phyloP scores from a whole-genome alignment of 1,140 invertebrate genomes.

The Melitaea cinxia region DNA sequence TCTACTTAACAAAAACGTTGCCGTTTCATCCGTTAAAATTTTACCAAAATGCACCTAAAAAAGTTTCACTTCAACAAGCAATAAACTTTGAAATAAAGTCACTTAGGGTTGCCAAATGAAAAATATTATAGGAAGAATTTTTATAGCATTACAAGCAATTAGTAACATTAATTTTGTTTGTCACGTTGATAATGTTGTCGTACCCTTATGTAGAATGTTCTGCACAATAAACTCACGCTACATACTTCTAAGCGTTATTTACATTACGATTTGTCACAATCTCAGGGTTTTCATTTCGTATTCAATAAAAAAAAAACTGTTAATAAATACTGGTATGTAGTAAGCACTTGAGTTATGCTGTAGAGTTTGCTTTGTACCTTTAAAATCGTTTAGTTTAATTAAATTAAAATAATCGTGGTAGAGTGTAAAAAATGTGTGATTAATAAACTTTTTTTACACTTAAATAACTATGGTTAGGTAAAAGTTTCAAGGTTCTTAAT shows the following conservation, averaged over 20 bases:
- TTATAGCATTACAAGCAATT: constrained; percentile 12
- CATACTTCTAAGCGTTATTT: constrained; percentile 29
- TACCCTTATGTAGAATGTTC: constrained; percentile 8
- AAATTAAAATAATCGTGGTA: constrained; percentile 21
- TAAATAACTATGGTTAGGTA: constrained; percentile 2
- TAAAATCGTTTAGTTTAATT: constrained; percentile 16
- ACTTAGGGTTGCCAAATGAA: background rate
- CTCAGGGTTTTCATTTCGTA: constrained; percentile 24
- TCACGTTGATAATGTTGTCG: background rate
- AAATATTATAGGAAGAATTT: background rate
- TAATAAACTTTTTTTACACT: constrained; percentile 28
- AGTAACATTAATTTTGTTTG: constrained; percentile 5
- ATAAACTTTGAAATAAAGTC: background rate
- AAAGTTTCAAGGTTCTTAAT: constrained; percentile 7
- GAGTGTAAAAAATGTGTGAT: constrained; percentile 18
- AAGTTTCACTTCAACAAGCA: too few species aligned
- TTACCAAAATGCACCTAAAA: too few species aligned
- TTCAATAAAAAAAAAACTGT: constrained; percentile 25
- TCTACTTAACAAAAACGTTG: too few species aligned
- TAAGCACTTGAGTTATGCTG: constrained; percentile 21
- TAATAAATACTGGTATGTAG: constrained; percentile 17
- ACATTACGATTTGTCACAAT: constrained; percentile 23
- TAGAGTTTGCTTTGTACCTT: background rate
- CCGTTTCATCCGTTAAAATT: too few species aligned
- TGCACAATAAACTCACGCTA: constrained; percentile 3